These are phyloP conservation scores for Marronus borbonicus DNA, from an alignment of 2,888 invertebrate genomes.

Conservation along the genomic window DNA sequence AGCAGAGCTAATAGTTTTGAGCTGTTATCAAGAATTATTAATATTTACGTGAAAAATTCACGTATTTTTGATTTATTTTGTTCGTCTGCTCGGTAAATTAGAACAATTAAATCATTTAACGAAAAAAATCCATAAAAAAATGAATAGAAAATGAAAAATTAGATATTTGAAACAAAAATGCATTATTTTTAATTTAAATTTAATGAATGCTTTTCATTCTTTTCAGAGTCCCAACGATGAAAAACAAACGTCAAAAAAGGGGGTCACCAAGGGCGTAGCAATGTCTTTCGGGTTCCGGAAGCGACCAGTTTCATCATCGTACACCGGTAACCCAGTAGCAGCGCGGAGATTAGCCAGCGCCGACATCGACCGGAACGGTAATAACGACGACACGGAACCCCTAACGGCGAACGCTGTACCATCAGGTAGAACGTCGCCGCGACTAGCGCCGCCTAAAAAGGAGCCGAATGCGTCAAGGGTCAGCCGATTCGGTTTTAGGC, in stretches of 20 bases:
- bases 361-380: constrained; percentile 68
- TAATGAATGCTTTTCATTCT: not conserved
- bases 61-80: too few relatives aligned
- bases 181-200: not conserved
- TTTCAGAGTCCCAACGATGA: constrained; percentile 77
- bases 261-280: constrained; percentile 80
- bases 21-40: too few relatives aligned
- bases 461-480: constrained; percentile 76
- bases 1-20: too few relatives aligned
- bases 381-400: constrained; percentile 61
- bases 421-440: constrained; percentile 79
- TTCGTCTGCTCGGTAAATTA: too few relatives aligned
- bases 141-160: too few relatives aligned
- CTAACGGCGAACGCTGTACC: constrained; percentile 66
- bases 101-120: too few relatives aligned
- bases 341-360: constrained; percentile 70
- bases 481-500: constrained; percentile 86
- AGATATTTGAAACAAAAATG: too few relatives aligned
- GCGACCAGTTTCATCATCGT: constrained; percentile 72
- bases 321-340: constrained; percentile 62
- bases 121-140: too few relatives aligned
- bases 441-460: constrained; percentile 78
- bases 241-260: constrained; percentile 75
- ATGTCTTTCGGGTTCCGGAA: constrained; percentile 90
- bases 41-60: too few relatives aligned